Base-by-base conservation (phyloP, 2,797 vertebrate species). In the Phoeniculus purpureus region DNA sequence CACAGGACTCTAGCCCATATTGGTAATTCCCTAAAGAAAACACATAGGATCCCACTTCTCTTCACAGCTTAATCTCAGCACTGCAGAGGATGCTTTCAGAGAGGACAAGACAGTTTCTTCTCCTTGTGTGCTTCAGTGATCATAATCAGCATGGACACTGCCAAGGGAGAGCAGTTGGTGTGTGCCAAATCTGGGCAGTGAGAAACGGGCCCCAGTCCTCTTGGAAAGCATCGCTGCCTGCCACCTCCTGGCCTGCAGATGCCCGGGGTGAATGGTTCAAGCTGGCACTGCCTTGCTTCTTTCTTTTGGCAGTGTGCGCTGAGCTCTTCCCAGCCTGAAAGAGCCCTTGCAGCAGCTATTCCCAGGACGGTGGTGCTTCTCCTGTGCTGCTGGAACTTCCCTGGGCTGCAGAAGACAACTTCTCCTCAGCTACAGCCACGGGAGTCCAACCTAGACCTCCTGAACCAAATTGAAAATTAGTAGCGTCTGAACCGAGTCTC, bases 301-400 rank as follows among this genome's bases (percentile, higher is more conserved):
- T 7, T 45, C 67, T 52, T 40, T 60, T 29, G 34, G 15, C 15
- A 62, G 13, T 0, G 2, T 15, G 21, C 2, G 3, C 54, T 21
- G 48, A 59, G 31, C 11, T 51, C 9, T 78, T 67, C n/a, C 25
- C 40, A 55, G 65, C 32, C 79, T 0, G 6, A 81, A 71, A 71
- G 12, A 73, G 32, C 26, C 26, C 23, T 64, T 37, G 31, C 29
- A 26, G 37, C 59, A 58, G 48, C 61, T 67, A 43, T 7, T 79
- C 11, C 52, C 34, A 20, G 47, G 59, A 81, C 16, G 3, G 3
- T 0, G 3, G 15, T 0, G 2, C 23, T 84, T 74, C 62, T 74
- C 27, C 43, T 14, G 3, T 0, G 0, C 18, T 2, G 0, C 31
- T 12, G 34, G 50, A 62, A 10, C 40, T 12, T 43, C 21, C 73